Base-by-base conservation (phyloP, 37 sponge, comb jelly and placozoan species). In the Haliclona indistincta region DNA sequence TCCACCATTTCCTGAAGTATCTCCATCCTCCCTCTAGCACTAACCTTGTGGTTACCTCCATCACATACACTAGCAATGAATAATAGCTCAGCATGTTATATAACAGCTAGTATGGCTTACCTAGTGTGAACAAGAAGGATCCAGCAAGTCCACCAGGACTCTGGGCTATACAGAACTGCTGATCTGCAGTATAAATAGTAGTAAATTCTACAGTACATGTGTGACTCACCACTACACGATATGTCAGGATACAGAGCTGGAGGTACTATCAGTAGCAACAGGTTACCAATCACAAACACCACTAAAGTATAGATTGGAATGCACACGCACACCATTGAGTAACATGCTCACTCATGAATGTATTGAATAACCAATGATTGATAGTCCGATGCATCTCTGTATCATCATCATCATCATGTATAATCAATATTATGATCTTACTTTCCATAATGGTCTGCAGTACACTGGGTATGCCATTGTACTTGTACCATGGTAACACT, bases 221-320 rank as follows among this genome's bases (percentile, higher is more conserved):
- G n/a, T n/a, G n/a, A n/a, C n/a, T n/a, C n/a, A n/a, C n/a, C n/a
- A n/a, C n/a, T n/a, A n/a, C n/a, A n/a, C n/a, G n/a, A n/a, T n/a
- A n/a, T n/a, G n/a, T n/a, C n/a, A n/a, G n/a, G n/a, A n/a, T n/a
- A n/a, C n/a, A n/a, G n/a, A n/a, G n/a, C n/a, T n/a, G n/a, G n/a
- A n/a, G n/a, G n/a, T n/a, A 54, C 23, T 52, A 75, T 39, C 22
- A 86, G 75, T 52, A 80, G 75, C 29, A 86, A 0, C 3, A 73
- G 33, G 71, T 80, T 80, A 30, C 36, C 56, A 23, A 86, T 38
- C 1, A 80, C 54, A 36, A 80, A 60, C 1, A 74, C 8, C 47
- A 70, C 87, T 86, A 63, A 17, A 74, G 34, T n/a, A n/a, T n/a
- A n/a, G n/a, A n/a, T n/a, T n/a, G n/a, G n/a, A n/a, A n/a, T n/a